Base-by-base conservation (phyloP, 2,113 vertebrate genomes). In the Paradoxurus hermaphroditus region DNA sequence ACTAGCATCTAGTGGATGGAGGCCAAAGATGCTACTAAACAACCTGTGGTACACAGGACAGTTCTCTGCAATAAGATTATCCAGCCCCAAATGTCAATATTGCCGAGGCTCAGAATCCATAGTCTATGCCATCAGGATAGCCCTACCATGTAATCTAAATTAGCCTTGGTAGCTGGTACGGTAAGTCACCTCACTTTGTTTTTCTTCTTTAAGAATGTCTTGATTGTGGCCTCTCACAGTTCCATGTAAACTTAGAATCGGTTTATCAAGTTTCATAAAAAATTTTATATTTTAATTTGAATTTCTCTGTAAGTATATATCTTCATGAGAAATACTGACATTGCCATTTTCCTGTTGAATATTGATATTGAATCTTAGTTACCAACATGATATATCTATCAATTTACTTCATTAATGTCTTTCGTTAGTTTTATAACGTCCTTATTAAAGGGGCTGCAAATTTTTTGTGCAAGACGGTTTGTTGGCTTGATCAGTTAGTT, bases 321-420 rank as follows among this genome's bases (percentile, higher is more conserved):
- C 41, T 92, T 36, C 46, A 72, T 95, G 44, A 67, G 44, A 39
- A 62, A 36, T 92, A 94, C 56, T 90, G 67, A 51, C 23, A 90
- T 63, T 75, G 81, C 51, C 27, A 90, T 75, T 75, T 96, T 88
- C 36, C 70, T 39, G 7, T 44, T 73, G 72, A 73, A 73, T 73
- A 73, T 73, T 89, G 46, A 77, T 82, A 39, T 27, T 86, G 73
- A 83, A 31, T 94, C 41, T 79, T 91, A 91, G 81, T 94, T 51
- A 78, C 9, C 3, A 62, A 46, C 34, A 49, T 88, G 70, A 59
- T 92, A 18, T 36, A 56, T 59, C 34, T 93, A 3, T 78, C 34
- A 49, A 36, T 44, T 94, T 91, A 91, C 12, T 72, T 93, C 56
- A 88, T 93, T 78, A 49, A 27, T 97, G 15, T 39, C 70, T 95